These are phyloP conservation scores for Dendroctonus valens DNA, from an alignment of 1,140 invertebrate species.

Conservation along the genomic window DNA sequence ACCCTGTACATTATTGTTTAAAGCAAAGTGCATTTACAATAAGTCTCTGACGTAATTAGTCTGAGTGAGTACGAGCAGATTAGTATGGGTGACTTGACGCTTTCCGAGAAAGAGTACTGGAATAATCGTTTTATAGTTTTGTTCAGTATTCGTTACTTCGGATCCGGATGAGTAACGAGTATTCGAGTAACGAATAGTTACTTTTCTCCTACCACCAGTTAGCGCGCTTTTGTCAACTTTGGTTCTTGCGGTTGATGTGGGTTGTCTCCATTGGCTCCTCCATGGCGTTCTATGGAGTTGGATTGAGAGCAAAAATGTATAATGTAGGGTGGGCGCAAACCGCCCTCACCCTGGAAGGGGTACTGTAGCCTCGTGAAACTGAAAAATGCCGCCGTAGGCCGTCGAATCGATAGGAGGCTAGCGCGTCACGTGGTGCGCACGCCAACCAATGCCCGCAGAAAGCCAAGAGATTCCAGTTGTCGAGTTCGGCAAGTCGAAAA, in stretches of 20 bases:
- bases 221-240: background rate
- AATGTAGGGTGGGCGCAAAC: conserved; percentile 26
- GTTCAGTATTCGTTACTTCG: background rate
- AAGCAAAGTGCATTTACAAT: too few species aligned
- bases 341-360: conserved; percentile 26
- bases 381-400: conserved; percentile 74
- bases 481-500: conserved; percentile 34
- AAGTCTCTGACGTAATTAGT: too few species aligned
- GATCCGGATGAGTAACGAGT: too few species aligned
- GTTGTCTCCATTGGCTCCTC: background rate
- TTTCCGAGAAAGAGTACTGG: too few species aligned
- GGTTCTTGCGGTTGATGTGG: background rate
- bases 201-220: too few species aligned
- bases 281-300: background rate
- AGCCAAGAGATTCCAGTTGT: conserved; percentile 12
- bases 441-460: conserved; percentile 50
- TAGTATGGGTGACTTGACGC: too few species aligned
- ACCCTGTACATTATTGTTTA: too few species aligned
- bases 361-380: conserved; percentile 57
- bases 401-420: conserved; percentile 69
- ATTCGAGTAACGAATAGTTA: too few species aligned
- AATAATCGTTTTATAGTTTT: too few species aligned
- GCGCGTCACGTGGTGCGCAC: conserved; percentile 57
- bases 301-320: conserved; percentile 15
- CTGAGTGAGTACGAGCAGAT: too few species aligned